A percentile compares a stretch with the other conserved stretches of the same genome.
These are phyloP conservation scores for Phaethon lepturus DNA, from an alignment of 2,113 vertebrate genomes.

Conservation along the genomic window DNA sequence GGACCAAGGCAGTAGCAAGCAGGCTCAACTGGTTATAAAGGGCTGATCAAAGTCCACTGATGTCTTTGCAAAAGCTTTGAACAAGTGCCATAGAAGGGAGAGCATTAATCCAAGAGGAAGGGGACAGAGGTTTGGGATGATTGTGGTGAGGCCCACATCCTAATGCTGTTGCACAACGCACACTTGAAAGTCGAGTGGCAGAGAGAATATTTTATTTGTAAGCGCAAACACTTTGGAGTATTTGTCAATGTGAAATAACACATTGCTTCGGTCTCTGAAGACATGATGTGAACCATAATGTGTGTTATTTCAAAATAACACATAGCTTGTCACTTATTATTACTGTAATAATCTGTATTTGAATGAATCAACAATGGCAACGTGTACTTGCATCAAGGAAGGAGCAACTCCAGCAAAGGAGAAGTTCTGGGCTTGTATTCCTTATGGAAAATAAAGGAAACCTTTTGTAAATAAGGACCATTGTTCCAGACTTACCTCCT, in stretches of 20 bases:
- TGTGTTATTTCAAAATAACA: conserved; percentile 62
- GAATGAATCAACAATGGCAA: conserved; percentile 3
- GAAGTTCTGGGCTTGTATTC: conserved; percentile 17
- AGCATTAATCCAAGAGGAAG: neutral
- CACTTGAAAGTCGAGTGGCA: neutral
- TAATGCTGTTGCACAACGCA: neutral
- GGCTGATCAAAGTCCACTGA: neutral
- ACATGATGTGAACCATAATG: conserved; percentile 54
- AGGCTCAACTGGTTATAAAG: neutral
- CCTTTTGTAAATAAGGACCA: conserved; percentile 31
- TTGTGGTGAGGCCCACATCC: neutral
- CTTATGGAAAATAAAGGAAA: conserved; percentile 59
- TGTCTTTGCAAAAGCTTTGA: neutral
- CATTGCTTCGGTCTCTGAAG: conserved; percentile 43
- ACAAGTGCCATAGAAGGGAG: neutral
- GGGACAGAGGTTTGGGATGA: neutral
- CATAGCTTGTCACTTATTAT: conserved; percentile 53
- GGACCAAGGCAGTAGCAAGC: neutral
- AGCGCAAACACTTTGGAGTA: neutral
- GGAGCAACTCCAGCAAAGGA: neutral
- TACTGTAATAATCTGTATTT: conserved; percentile 24
- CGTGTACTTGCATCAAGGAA: neutral
- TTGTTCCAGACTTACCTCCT: conserved; percentile 43
- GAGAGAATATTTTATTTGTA: conserved; percentile 14
- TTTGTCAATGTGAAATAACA: conserved; percentile 40